A percentile compares a stretch with the other conserved stretches of the same genome.
These are phyloP conservation scores for Eristalinus aeneus DNA, from an alignment of 2,888 invertebrate genomes.

Conservation along the genomic window DNA sequence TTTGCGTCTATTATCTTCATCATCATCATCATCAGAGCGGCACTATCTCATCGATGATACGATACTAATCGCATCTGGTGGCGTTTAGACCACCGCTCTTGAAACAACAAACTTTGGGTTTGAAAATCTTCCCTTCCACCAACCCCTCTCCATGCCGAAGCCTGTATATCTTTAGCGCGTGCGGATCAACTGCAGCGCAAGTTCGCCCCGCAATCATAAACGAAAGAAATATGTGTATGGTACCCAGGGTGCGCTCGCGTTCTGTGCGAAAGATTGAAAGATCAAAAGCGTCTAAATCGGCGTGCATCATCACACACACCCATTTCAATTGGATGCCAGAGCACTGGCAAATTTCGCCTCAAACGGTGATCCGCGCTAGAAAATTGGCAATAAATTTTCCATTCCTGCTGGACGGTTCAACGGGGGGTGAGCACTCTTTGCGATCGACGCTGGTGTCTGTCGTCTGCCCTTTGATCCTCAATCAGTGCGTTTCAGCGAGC, in stretches of 20 bases:
- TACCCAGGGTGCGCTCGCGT: constrained; percentile 42
- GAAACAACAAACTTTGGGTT: constrained; percentile 61
- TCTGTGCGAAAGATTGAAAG: constrained; percentile 36
- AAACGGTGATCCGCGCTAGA: constrained; percentile 40
- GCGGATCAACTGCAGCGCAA: constrained; percentile 22
- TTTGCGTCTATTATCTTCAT: constrained; percentile 51
- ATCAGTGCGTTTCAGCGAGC: constrained; percentile 5
- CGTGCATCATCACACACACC: constrained; percentile 40
- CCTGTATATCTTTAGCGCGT: neutral
- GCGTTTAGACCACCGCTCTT: constrained; percentile 69
- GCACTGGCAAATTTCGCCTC: constrained; percentile 14
- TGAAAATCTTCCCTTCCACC: constrained; percentile 10
- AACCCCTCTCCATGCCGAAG: neutral
- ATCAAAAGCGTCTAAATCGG: constrained; percentile 52
- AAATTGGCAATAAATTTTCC: constrained; percentile 62
- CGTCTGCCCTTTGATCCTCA: constrained; percentile 60
- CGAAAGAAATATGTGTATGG: constrained; percentile 48
- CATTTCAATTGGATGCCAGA: constrained; percentile 63
- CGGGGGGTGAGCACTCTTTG: constrained; percentile 22
- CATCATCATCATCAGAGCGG: constrained; percentile 51
- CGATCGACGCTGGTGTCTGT: constrained; percentile 33
- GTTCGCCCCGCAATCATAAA: constrained; percentile 57
- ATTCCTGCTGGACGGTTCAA: neutral
- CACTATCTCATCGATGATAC: constrained; percentile 62
- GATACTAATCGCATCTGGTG: constrained; percentile 69